Percentiles rank a stretch among this genome's conserved stretches.
Conservation (phyloP, 23 tunicate genomes). For the Botrylloides violaceus region DNA sequence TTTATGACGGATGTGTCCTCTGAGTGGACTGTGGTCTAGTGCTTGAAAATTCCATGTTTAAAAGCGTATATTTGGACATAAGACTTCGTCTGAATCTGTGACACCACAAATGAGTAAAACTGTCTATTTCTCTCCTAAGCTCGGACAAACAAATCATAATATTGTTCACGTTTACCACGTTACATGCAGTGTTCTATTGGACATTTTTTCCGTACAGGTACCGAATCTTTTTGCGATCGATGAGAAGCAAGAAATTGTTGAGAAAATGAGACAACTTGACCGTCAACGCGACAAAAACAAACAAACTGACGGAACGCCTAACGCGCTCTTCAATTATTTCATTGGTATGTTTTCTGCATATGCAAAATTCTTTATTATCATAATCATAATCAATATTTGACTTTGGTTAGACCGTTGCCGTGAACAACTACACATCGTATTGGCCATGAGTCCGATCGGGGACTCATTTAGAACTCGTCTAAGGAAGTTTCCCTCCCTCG, state of each 20-base stretch:
- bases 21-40: no score
- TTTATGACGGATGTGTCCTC: no score
- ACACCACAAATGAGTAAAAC: no score
- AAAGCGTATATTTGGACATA: no score
- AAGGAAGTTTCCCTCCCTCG: constrained; percentile 90
- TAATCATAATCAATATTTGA: no score
- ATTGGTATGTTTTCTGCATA: constrained; percentile 70
- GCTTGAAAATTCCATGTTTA: no score
- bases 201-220: constrained; percentile 37
- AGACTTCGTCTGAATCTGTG: no score
- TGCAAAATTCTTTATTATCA: no score
- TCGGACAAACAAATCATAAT: no score
- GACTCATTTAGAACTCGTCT: constrained; percentile 84
- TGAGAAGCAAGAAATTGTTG: constrained; percentile 93
- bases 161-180: no score
- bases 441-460: constrained; percentile 95
- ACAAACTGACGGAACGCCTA: constrained; percentile 96
- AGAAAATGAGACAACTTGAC: constrained; percentile 95
- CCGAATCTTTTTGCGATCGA: constrained; percentile 83
- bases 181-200: neutral
- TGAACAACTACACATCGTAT: constrained; percentile 90
- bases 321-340: constrained; percentile 78
- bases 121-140: no score
- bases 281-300: constrained; percentile 84
- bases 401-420: constrained; percentile 60